A percentile compares a stretch with the other conserved stretches of the same genome.
These are phyloP conservation scores for Uloborus plumipes DNA, from an alignment of 2,888 invertebrate genomes.

Conservation along the genomic window DNA sequence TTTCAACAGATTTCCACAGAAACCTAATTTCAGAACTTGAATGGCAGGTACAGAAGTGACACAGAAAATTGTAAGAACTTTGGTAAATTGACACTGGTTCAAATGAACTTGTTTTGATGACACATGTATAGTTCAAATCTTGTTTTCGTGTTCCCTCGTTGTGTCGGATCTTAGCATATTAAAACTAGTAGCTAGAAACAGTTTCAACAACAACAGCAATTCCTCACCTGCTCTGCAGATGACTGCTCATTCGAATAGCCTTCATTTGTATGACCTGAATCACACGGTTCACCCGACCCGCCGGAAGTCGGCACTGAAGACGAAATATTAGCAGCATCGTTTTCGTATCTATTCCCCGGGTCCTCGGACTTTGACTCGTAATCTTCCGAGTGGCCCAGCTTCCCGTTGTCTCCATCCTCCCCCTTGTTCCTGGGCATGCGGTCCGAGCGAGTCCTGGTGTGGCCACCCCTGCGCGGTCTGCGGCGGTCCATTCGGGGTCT, in stretches of 20 bases:
- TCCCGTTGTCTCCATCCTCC: constrained; percentile 22
- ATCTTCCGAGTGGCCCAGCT: constrained; percentile 12
- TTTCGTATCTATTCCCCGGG: constrained; percentile 25
- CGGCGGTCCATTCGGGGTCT: constrained; percentile 49
- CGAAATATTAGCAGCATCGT: constrained; percentile 22
- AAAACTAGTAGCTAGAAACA: no score
- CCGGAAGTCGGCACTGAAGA: constrained; percentile 29
- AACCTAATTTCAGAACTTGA: no score
- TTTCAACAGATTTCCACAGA: no score
- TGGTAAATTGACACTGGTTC: no score
- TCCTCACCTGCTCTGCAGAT: constrained; percentile 48
- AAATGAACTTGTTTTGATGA: no score
- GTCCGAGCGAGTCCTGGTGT: constrained; percentile 31
- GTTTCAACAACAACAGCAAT: no score
- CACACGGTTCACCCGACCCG: constrained; percentile 30
- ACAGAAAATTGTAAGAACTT: no score
- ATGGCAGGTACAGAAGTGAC: no score
- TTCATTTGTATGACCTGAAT: constrained; percentile 23
- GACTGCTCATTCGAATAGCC: constrained; percentile 40
- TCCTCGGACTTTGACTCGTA: constrained; percentile 46
- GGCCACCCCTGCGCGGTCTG: constrained; percentile 43
- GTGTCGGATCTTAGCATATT: no score
- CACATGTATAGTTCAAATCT: no score
- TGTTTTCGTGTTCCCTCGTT: no score
- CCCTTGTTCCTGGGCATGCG: constrained; percentile 2